Evolutionary conservation across 2,888 invertebrate genomes (phyloP), one percentile per base, ranked within the genome.

Genomic region (Osmoderma eremita): DNA sequence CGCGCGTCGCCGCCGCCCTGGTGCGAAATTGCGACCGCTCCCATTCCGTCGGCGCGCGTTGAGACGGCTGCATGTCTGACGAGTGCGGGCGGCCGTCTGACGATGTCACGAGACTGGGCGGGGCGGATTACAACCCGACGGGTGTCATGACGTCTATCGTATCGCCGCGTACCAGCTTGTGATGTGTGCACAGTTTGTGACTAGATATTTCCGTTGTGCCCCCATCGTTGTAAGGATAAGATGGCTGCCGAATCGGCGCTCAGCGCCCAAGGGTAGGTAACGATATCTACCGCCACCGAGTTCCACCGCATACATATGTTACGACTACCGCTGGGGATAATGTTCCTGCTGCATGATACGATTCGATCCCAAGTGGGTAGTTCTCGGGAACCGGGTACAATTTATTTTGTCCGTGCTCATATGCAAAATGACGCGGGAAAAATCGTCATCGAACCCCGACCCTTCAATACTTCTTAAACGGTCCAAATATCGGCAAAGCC

Each of bases 31-130:
- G 85, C 77, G 83, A 82, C 84, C 85, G 86, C 85, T 85, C 84
- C 82, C 85, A 86, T 82, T 87, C 86, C 80, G 87, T 83, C 78
- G 86, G 85, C 75, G 84, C 83, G 81, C 79, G 80, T 78, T 79
- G 80, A 79, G 79, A 80, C 80, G 81, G 80, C 80, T 80, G 80
- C 79, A 81, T 80, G 80, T 81, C 79, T 78, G 78, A 75, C 76
- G 77, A 77, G 78, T 78, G 77, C 79, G 77, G 79, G 80, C 79
- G 79, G 80, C 79, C 79, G 79, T 78, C 79, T 77, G 75, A 78
- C 80, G 80, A 81, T 80, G 81, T 79, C 79, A 79, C 80, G 79
- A 79, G 78, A 78, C 78, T 80, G 81, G 81, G 81, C 81, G 82
- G 82, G 81, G 81, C 81, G 81, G 79, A 78, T 77, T 75, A 75